Evolutionary conservation across 2,113 vertebrate species (phyloP), one percentile per base, ranked within the genome.

Genomic region (Chaetodon auriga): DNA sequence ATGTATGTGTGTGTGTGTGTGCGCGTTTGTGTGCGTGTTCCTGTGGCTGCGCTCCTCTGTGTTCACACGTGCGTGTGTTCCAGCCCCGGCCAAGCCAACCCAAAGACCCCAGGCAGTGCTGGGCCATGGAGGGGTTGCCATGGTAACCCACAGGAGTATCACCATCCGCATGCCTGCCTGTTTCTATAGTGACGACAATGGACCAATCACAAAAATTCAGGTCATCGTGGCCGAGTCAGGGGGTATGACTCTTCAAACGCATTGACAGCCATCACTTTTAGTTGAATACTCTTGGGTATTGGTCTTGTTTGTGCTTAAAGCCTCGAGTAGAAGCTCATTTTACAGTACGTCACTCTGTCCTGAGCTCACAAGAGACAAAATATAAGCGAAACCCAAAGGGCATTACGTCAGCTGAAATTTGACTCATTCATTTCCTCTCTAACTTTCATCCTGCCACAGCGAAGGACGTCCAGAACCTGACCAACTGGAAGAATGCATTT

Each of bases 141-240:
- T 97, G 0, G 96, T 96, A 87, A 99, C 97, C 71, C 94, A 95
- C 71, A 98, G 96, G 84, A 99, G 96, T 80, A 97, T 99, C 92
- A 96, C 95, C 3, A 96, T 99, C 91, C 94, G 87, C 92, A 97
- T 97, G 97, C 98, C 98, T 12, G 75, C 96, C 87, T 99, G 98
- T 92, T 99, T 97, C 92, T 99, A 97, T 90, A 98, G 89, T 90
- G 98, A 99, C 66, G 94, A 97, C 86, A 96, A 99, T 23, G 98
- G 98, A 35, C 98, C 98, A 79, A 98, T 99, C 74, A 93, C 92
- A 91, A 97, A 94, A 91, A 95, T 99, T 49, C 98, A 99, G 94
- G 96, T 99, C 93, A 97, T 99, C 87, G 96, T 98, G 76, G 94
- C 95, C 62, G 98, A 99, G 95, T 95, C 95, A 55, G 96, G 96